Evolutionary conservation across 35 echinoderm and acorn worm genomes (phyloP).

Genomic region (Chiridota heheva): DNA sequence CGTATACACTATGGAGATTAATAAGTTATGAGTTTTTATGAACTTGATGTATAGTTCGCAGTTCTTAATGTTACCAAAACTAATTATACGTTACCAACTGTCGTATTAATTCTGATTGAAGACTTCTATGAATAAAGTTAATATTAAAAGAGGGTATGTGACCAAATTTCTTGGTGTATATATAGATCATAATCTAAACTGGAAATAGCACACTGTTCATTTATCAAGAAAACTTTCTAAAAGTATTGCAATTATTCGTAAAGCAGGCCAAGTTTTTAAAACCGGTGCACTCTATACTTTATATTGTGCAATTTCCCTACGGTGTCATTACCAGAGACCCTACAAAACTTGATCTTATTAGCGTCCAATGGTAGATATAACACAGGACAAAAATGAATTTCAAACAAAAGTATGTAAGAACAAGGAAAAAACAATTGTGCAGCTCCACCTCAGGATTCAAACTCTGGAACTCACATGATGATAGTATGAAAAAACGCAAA

Average conservation of each 20-base stretch:
- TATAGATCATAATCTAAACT: not conserved
- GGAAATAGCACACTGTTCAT: not conserved
- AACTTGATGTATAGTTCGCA: slow-evolving; percentile 13
- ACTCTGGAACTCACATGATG: slow-evolving; percentile 15
- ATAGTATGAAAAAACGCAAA: not conserved
- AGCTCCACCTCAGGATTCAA: not conserved
- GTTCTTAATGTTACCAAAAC: not conserved
- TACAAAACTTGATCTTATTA: not conserved
- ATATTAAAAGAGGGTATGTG: not conserved
- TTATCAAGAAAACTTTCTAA: no score
- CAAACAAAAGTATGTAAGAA: slow-evolving; percentile 9
- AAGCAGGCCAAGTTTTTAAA: not conserved
- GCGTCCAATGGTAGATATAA: slow-evolving; percentile 21
- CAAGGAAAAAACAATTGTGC: not conserved
- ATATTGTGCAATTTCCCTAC: not conserved
- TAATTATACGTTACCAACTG: not conserved
- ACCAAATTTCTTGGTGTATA: not conserved
- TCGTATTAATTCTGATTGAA: not conserved
- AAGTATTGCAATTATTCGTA: not conserved
- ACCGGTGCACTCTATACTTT: not conserved
- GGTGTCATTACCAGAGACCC: not conserved
- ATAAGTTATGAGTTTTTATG: slow-evolving; percentile 8
- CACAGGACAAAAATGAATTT: slow-evolving; percentile 15
- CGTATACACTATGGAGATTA: not conserved
- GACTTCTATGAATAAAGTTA: not conserved